Percentiles rank a stretch among this genome's conserved stretches.
These are phyloP conservation scores for Ommatoiulus sabulosus DNA, from an alignment of 2,888 invertebrate genomes.

Conservation along the genomic window DNA sequence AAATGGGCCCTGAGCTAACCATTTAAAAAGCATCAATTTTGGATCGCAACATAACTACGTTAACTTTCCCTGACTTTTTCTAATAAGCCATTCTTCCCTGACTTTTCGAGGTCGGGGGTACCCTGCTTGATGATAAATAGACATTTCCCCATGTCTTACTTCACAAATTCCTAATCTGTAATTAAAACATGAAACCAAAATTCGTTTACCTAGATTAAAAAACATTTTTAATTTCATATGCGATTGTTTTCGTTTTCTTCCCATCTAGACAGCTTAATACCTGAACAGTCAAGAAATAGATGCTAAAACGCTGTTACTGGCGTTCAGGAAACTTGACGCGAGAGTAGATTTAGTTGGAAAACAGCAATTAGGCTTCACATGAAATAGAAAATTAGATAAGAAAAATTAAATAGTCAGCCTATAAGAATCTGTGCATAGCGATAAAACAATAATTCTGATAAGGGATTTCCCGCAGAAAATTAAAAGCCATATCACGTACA, in stretches of 20 bases:
- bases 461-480: neutral
- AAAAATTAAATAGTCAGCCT: neutral
- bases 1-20: too few species aligned
- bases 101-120: too few species aligned
- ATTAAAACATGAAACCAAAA: neutral
- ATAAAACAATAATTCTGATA: neutral
- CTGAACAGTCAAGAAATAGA: slow-evolving; percentile 5
- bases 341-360: slow-evolving; percentile 1
- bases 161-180: too few species aligned
- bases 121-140: too few species aligned
- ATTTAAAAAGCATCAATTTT: too few species aligned
- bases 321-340: neutral
- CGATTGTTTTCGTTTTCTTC: neutral
- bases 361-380: slow-evolving; percentile 21
- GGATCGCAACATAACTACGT: too few species aligned
- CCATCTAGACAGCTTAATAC: slow-evolving; percentile 11
- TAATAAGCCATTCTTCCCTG: too few species aligned
- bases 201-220: neutral
- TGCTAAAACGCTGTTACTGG: neutral
- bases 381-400: neutral
- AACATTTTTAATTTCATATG: slow-evolving; percentile 10
- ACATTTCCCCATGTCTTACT: too few species aligned
- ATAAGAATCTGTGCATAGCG: neutral
- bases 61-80: too few species aligned
- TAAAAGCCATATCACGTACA: neutral